phyloP scores from a whole-genome alignment of 1,140 invertebrate species.

The Eupristina koningsbergeri region DNA sequence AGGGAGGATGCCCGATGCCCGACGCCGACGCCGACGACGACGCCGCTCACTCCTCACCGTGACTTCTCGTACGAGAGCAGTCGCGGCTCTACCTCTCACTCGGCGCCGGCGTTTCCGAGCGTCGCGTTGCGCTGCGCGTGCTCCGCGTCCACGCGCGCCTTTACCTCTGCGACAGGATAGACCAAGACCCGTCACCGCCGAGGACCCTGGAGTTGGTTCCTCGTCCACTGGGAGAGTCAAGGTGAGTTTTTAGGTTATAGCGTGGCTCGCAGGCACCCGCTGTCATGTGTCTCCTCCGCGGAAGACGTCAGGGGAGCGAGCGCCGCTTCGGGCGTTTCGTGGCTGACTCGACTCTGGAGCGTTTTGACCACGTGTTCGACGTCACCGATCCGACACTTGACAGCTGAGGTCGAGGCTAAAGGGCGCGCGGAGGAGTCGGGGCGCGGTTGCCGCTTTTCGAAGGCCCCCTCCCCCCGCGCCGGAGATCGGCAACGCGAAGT shows the following conservation, averaged over 20 bases:
- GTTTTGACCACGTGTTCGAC: background rate
- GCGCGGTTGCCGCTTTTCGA: no score
- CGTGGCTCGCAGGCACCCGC: background rate
- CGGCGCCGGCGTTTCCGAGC: background rate
- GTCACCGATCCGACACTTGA: background rate
- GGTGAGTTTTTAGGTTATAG: slow-evolving; percentile 33
- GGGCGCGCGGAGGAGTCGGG: no score
- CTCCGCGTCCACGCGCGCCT: background rate
- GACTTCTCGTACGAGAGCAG: background rate
- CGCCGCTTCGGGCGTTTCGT: no score
- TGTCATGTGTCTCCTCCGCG: no score
- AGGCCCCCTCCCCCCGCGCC: no score
- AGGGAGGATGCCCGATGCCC: no score
- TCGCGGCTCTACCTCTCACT: background rate
- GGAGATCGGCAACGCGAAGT: background rate
- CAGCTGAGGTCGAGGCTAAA: no score
- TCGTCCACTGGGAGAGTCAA: background rate
- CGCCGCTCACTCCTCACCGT: no score
- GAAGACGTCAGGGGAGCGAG: no score
- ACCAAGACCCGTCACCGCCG: background rate
- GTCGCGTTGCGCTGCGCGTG: background rate
- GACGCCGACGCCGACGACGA: no score
- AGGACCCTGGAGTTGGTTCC: no score
- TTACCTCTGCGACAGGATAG: background rate
- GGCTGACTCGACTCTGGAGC: no score